Base-by-base conservation (phyloP, 35 echinoderm and acorn worm genomes). In the Eucidaris tribuloides region DNA sequence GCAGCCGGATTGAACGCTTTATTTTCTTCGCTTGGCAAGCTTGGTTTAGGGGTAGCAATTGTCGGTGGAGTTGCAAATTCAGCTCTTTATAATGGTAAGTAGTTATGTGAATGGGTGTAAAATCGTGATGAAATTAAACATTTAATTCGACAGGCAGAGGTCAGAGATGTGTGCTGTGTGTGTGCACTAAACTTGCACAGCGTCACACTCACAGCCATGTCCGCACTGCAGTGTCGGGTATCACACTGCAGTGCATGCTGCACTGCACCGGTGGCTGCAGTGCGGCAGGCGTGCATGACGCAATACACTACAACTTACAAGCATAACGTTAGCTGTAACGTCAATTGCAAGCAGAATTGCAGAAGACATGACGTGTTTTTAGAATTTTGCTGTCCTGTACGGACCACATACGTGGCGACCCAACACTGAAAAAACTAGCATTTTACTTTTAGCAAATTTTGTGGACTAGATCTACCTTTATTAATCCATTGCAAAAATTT, bases 21-120 rank as follows among this genome's bases (percentile, higher is more conserved):
- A 23, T 97, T 97, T 66, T 89, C 77, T 57, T 74, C 70, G 42
- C 65, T 97, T 9, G 94, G 94, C 42, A 92, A 74, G 54, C 43
- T 97, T 37, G 94, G 94, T 41, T 66, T 97, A 79, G 94, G 94
- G 25, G 52, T 97, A 22, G 94, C 94, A 56, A 62, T 97, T 2
- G 86, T 82, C 22, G 94, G 94, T 52, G 90, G 89, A 36, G 90
- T 92, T 58, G 89, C 76, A 23, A 92, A 92, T 70, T 85, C 90
- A n/a, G 94, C 94, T 45, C 39, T 97, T 22, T 97, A 97, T 70
- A 97, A 97, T 85, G 94, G 94, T 92, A 82, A 83, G 88, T 54
- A 19, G 28, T 44, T 42, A 18, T 45, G 5, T 56, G 11, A 37
- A 23, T 61, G 24, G 50, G 0, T 46, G 6, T 43, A 3, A 0